Base-by-base conservation (phyloP, 2,113 vertebrate genomes). In the Myrmecophaga tridactyla region DNA sequence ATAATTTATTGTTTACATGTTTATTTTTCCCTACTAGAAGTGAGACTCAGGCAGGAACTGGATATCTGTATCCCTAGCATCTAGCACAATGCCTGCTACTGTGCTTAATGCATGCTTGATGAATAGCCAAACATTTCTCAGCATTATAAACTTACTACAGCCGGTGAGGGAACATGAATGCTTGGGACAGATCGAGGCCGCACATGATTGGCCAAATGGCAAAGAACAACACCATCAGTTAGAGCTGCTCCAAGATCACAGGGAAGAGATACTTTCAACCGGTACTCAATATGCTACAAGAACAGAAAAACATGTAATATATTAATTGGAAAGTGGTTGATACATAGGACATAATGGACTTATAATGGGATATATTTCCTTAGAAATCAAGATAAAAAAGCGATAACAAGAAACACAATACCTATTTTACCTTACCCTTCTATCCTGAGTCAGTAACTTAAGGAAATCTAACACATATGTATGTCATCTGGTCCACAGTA, bases 141-240 rank as follows among this genome's bases (percentile, higher is more conserved):
- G 6, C 31, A 43, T 15, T 0, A 46, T 46, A 92, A 97, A 98
- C 99, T 99, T 98, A 99, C 99, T 97, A 99, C 99, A 63, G 99
- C 99, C 60, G 99, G 99, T 1, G 99, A 99, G 63, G 99, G 99
- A 81, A 99, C 99, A 6, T 99, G 99, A 94, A 99, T 99, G 97
- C 99, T 99, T 92, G 99, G 99, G 34, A 99, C 99, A 1, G 99
- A 99, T 6, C 99, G 99, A 48, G 99, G 99, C 23, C 99, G 98
- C 94, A 99, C 99, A 0, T 99, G 99, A 98, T 99, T 99, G 97
- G 99, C 99, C 97, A 99, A 97, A 94, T 99, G 99, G 97, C 99
- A 99, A 67, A 99, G 99, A 36, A 99, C 99, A 43, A 99, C 99
- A 0, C 99, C 99, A 1, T 99, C 99, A 0, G 99, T 99, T 96